Conservation (phyloP, 2,797 vertebrate genomes). For the Prionace glauca region DNA sequence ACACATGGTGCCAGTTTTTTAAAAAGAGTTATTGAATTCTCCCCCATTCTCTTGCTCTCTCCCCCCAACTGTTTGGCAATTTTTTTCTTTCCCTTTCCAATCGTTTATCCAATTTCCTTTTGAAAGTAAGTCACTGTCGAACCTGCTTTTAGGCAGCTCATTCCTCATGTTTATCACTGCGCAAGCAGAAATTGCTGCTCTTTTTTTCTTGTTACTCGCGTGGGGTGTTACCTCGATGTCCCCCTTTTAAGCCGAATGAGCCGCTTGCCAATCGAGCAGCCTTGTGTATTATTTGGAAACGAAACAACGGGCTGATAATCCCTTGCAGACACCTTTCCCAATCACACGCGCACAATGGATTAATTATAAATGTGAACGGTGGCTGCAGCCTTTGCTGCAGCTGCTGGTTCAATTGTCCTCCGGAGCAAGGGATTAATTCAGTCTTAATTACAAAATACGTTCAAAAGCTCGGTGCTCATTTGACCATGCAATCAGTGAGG, state of each 20-base stretch:
- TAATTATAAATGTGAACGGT: neutral
- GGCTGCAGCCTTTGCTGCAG: neutral
- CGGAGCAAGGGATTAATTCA: neutral
- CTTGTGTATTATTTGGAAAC: neutral
- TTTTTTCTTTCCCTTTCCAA: neutral
- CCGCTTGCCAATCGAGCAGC: neutral
- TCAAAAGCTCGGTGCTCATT: neutral
- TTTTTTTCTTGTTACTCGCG: neutral
- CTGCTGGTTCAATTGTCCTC: neutral
- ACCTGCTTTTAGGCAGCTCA: neutral
- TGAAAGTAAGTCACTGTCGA: neutral
- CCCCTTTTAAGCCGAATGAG: neutral
- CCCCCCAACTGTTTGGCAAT: neutral
- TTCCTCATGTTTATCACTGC: neutral
- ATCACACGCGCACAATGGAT: neutral
- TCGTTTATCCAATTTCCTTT: neutral
- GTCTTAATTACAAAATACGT: neutral
- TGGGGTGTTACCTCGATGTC: neutral
- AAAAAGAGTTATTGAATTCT: neutral
- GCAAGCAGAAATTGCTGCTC: neutral
- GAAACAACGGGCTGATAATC: neutral
- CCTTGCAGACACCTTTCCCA: neutral
- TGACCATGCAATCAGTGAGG: neutral
- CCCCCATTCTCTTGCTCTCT: neutral
- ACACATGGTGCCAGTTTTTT: neutral